Conservation (phyloP, 2,888 invertebrate species). For the Prenolepis imparis region DNA sequence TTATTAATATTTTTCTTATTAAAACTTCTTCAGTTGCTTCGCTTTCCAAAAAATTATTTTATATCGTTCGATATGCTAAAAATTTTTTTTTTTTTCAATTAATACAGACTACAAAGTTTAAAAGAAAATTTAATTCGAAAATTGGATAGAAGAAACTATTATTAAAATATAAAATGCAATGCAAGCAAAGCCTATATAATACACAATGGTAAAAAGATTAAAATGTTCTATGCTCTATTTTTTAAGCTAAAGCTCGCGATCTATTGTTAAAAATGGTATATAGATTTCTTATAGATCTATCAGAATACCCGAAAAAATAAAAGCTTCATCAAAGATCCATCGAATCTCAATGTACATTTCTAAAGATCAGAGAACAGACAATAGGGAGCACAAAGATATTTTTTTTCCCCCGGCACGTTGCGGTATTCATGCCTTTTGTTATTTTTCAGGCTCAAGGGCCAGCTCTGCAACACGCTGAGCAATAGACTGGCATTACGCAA, state of each 20-base stretch:
- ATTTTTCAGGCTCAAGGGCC: slow-evolving; percentile 88
- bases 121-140: background rate
- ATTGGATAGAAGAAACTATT: background rate
- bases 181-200: background rate
- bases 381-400: background rate
- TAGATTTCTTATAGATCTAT: background rate
- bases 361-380: background rate
- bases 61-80: background rate
- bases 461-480: slow-evolving; percentile 89
- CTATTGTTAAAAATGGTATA: background rate
- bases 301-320: background rate
- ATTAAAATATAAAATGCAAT: background rate
- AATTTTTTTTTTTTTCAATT: background rate
- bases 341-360: background rate
- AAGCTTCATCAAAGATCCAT: background rate
- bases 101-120: background rate
- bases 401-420: slow-evolving; percentile 1
- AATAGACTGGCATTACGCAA: slow-evolving; percentile 86
- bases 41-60: slow-evolving; percentile 2
- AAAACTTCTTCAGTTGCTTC: background rate
- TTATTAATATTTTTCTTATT: background rate
- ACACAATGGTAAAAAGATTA: background rate
- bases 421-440: slow-evolving; percentile 23
- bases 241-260: background rate
- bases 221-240: background rate